phyloP scores from a whole-genome alignment of 2,797 vertebrate genomes.

The Gadopsis bispinosus region DNA sequence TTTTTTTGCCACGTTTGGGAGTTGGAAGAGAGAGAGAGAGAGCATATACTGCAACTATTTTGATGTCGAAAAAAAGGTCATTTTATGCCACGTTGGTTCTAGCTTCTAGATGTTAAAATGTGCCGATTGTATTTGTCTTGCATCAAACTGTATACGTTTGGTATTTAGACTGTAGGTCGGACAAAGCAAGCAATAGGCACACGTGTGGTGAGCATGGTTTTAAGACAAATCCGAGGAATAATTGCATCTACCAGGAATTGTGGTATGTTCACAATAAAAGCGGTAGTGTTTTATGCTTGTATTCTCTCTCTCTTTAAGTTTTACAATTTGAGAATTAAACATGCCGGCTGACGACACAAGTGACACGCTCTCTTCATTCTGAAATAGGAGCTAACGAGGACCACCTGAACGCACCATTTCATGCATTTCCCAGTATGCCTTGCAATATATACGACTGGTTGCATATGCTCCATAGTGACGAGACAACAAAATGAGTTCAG shows the following conservation, averaged over 20 bases:
- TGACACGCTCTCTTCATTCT: background rate
- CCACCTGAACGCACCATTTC: conserved; percentile 60
- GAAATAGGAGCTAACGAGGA: background rate
- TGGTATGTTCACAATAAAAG: background rate
- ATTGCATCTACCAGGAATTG: conserved; percentile 8
- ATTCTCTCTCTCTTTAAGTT: background rate
- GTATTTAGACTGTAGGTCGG: background rate
- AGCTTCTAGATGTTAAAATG: background rate
- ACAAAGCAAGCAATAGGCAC: background rate
- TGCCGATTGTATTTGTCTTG: background rate
- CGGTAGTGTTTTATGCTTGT: background rate
- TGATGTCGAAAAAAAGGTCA: background rate
- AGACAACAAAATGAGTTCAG: background rate
- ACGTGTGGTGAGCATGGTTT: background rate
- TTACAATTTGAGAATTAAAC: background rate
- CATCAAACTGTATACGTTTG: background rate
- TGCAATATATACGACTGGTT: conserved; percentile 43
- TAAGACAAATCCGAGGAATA: background rate
- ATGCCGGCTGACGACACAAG: background rate
- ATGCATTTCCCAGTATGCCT: conserved; percentile 77
- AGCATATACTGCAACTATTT: too few relatives aligned
- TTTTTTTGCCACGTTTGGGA: background rate
- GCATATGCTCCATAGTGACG: conserved; percentile 27
- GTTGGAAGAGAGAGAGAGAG: background rate
- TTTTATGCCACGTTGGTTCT: background rate